Evolutionary conservation across 2,797 vertebrate genomes (phyloP).

Genomic region (Sebastes flavidus): DNA sequence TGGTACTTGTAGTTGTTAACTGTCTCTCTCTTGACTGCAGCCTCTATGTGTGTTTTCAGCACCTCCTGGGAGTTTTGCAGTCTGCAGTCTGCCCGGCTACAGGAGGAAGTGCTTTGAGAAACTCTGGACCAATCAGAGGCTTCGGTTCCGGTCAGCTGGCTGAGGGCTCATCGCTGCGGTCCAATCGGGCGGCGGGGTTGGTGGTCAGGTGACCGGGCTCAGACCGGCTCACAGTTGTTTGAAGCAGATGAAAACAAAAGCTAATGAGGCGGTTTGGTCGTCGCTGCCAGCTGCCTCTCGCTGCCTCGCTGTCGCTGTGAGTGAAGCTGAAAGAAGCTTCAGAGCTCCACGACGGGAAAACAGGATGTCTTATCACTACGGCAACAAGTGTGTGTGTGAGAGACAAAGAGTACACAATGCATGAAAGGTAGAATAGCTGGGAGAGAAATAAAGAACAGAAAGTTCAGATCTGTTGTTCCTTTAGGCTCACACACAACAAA

Average conservation of each 20-base stretch:
- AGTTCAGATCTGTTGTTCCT: background rate
- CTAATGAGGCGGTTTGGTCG: slow-evolving; percentile 65
- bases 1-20: no score
- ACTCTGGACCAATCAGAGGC: slow-evolving; percentile 71
- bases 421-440: background rate
- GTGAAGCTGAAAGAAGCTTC: slow-evolving; percentile 34
- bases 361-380: slow-evolving; percentile 28
- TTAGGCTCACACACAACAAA: no score
- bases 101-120: slow-evolving; percentile 71
- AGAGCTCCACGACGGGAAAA: slow-evolving; percentile 26
- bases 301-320: slow-evolving; percentile 40
- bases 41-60: slow-evolving; percentile 24
- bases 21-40: slow-evolving; percentile 7
- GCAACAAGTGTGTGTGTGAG: slow-evolving; percentile 45
- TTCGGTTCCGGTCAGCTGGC: slow-evolving; percentile 62
- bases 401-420: background rate
- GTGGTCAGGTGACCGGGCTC: slow-evolving; percentile 68
- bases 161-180: slow-evolving; percentile 2
- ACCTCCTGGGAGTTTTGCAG: slow-evolving; percentile 49
- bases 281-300: slow-evolving; percentile 61
- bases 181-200: slow-evolving; percentile 37
- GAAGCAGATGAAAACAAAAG: slow-evolving; percentile 78
- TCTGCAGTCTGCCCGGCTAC: slow-evolving; percentile 81
- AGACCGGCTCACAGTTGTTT: slow-evolving; percentile 55
- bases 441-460: background rate